Base-by-base conservation (phyloP, 1,140 invertebrate species). In the Drosophila tsacasi region DNA sequence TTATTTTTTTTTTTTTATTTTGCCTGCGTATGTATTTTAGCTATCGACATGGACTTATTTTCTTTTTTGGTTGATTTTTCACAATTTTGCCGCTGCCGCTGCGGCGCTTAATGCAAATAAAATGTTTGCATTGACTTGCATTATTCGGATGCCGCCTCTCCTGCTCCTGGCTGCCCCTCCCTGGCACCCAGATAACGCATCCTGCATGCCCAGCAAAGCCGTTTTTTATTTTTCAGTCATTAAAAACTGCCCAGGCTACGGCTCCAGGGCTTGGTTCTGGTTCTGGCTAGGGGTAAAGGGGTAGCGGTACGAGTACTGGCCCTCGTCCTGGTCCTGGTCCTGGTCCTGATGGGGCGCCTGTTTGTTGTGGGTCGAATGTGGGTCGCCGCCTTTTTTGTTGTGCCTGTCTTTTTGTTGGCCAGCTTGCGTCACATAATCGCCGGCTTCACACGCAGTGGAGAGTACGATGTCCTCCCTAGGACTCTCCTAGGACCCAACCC, bases 51-150 rank as follows among this genome's bases (percentile, higher is more conserved):
- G 46, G 42, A n/a, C 42, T 71, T 39, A 65, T 47, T 10, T 9
- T 17, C 0, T 17, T 25, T 49, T 65, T 71, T 50, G 58, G 52
- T 67, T 74, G 63, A 57, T 44, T 64, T 69, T 44, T 40, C 61
- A 63, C 30, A 52, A 59, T 64, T 71, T 30, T 67, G 69, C 60
- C 64, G 32, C 47, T 49, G 58, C 77, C 61, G 63, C 67, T 57
- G 71, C 65, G 54, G 59, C 61, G 84, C 76, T 89, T 92, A 84
- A 91, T 91, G 81, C 83, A 92, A 92, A 92, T 92, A 91, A 91
- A 92, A 91, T 92, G 91, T 92, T 92, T 92, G 81, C 81, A 68
- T 92, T 91, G 80, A 82, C 79, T 90, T 91, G 91, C 87, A 92
- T 92, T 92, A 92, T 92, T 80, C 80, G 76, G 81, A 81, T 63